Evolutionary conservation across 53 echinoderm and acorn worm genomes (phyloP), one percentile per base, ranked within the genome.

Genomic region (Luidia sarsii): DNA sequence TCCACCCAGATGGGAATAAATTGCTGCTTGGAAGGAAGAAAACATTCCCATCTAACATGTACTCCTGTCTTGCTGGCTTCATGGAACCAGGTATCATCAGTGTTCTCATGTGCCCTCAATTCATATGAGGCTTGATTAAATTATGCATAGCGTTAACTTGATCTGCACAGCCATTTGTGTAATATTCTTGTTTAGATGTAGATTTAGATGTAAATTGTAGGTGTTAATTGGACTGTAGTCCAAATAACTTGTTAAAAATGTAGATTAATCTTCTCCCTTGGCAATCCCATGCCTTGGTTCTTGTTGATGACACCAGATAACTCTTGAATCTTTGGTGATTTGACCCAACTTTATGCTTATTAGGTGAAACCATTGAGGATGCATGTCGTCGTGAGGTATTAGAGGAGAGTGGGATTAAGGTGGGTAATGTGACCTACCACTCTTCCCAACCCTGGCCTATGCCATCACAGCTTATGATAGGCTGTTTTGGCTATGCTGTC

Each of bases 401-500:
- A 27, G 97, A 96, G 59, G 97, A 96, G 83, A 96, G 97, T 56
- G 94, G 94, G 11, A 87, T 94, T 21, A 65, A 51, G 22, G 93
- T 97, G 3, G 91, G 87, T 38, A 57, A 71, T 21, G 99, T 97
- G 24, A 71, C 74, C 31, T 97, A 97, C 69, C 94, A 97, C 81
- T 94, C 99, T 50, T 93, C 91, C 51, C 99, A 97, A 48, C 99
- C 99, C 10, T 97, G 99, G 99, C 99, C 99, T 15, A 90, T 90
- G 93, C 99, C 99, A 18, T 94, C 94, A 21, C 90, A 90, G 43
- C 86, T 97, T 50, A 97, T 97, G 99, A 94, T 97, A 27, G 99
- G 99, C 51, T 97, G 99, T 64, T 86, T 91, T 35, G 94, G 86
- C 74, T 81, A 88, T 64, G 99, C 94, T 38, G 74, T 87, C 28